phyloP scores from a whole-genome alignment of 2,113 vertebrate genomes.

The Eulemur rufifrons region DNA sequence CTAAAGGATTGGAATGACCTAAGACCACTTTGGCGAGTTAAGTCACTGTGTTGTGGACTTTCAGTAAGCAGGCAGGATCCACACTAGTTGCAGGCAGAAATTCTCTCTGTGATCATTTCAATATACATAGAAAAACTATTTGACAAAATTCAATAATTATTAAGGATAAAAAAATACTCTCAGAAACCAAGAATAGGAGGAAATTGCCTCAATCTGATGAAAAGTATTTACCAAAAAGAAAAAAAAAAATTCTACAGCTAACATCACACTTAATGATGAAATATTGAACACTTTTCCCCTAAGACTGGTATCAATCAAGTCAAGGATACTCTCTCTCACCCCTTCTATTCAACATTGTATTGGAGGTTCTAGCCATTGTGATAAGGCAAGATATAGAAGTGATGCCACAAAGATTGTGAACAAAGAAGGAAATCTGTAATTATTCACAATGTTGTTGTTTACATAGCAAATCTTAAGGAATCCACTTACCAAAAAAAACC shows the following conservation, averaged over 20 bases:
- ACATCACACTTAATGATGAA: not conserved
- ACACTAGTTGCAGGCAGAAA: too few relatives aligned
- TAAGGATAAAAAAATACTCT: slow-evolving; percentile 11
- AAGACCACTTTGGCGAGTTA: too few relatives aligned
- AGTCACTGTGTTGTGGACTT: too few relatives aligned
- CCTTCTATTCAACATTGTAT: not conserved
- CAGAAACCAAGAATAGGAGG: slow-evolving; percentile 2
- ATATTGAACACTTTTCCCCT: not conserved
- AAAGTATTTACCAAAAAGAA: not conserved
- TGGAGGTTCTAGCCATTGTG: not conserved
- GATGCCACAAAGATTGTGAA: not conserved
- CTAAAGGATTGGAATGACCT: too few relatives aligned
- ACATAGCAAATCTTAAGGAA: not conserved
- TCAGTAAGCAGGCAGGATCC: too few relatives aligned
- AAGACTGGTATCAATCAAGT: not conserved
- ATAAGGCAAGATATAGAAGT: not conserved
- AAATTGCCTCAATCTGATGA: not conserved
- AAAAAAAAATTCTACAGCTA: not conserved
- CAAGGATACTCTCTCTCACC: not conserved
- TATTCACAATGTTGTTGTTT: not conserved
- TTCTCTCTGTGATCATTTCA: not conserved
- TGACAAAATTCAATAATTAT: not conserved
- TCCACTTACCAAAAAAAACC: not conserved
- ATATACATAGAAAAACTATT: not conserved
- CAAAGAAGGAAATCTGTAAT: not conserved